Percentiles rank a stretch among this genome's conserved stretches.
phyloP scores from a whole-genome alignment of 2,797 vertebrate genomes.

The Pyrrhura leucotis region DNA sequence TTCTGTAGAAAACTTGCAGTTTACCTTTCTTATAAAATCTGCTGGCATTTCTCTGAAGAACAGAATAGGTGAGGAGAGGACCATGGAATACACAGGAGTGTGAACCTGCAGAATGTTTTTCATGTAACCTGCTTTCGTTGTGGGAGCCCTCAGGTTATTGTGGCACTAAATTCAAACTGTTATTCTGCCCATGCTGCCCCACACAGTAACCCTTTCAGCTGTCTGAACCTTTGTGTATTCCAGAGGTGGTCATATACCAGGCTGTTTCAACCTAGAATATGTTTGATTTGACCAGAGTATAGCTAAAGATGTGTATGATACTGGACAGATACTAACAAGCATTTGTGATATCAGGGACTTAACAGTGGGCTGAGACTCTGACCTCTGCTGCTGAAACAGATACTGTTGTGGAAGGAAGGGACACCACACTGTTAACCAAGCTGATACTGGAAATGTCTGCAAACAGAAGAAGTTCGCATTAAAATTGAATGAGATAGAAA shows the following conservation, averaged over 20 bases:
- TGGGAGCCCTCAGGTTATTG: neutral
- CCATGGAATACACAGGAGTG: neutral
- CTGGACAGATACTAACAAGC: neutral
- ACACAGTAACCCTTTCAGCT: neutral
- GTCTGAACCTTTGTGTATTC: neutral
- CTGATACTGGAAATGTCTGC: neutral
- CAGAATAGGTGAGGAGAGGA: neutral
- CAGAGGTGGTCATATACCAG: neutral
- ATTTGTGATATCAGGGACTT: neutral
- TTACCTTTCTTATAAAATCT: neutral
- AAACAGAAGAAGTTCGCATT: neutral
- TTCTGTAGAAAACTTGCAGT: neutral
- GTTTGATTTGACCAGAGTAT: neutral
- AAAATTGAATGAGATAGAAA: neutral
- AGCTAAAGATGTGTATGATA: neutral
- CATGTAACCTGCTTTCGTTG: neutral
- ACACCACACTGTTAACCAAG: neutral
- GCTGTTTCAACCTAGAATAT: neutral
- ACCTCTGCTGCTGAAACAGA: accelerated
- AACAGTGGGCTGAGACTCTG: neutral
- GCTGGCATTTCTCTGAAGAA: neutral
- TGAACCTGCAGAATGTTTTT: neutral
- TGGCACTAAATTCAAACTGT: neutral
- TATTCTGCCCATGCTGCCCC: neutral
- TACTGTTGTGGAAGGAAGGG: neutral